phyloP scores from a whole-genome alignment of 2,888 invertebrate genomes.

The Meiosimyza decipiens region DNA sequence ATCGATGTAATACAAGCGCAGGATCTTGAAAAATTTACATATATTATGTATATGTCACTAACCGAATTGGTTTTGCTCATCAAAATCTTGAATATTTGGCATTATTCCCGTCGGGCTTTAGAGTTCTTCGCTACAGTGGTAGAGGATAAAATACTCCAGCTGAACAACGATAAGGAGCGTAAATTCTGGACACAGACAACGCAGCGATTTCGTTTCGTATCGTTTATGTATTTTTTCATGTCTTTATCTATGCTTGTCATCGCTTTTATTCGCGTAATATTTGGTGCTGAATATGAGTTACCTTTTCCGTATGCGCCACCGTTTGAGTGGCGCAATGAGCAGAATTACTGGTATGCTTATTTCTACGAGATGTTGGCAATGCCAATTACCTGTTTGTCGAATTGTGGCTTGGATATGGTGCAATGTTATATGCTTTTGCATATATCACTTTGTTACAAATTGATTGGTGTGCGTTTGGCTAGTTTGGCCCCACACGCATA shows the following conservation, averaged over 20 bases:
- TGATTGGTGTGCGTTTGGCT: constrained; percentile 52
- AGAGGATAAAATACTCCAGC: constrained; percentile 38
- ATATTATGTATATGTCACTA: constrained; percentile 57
- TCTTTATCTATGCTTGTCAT: constrained; percentile 39
- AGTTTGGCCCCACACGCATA: constrained; percentile 35
- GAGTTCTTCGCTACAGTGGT: constrained; percentile 49
- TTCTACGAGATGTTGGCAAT: constrained; percentile 54
- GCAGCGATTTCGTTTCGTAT: constrained; percentile 43
- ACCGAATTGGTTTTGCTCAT: constrained; percentile 52
- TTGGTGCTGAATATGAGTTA: constrained; percentile 47
- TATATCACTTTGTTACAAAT: constrained; percentile 50
- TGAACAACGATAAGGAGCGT: constrained; percentile 46
- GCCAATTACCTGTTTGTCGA: constrained; percentile 52
- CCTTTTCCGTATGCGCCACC: constrained; percentile 60
- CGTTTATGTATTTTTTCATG: constrained; percentile 43
- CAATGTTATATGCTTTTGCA: constrained; percentile 58
- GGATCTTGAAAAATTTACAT: constrained; percentile 54
- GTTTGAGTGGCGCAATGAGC: constrained; percentile 53
- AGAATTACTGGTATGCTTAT: constrained; percentile 52
- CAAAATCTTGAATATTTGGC: constrained; percentile 57
- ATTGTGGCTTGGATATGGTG: constrained; percentile 52
- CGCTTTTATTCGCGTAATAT: constrained; percentile 44
- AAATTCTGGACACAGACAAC: constrained; percentile 49
- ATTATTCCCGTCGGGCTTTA: constrained; percentile 43
- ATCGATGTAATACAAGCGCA: constrained; percentile 51